Percentiles rank a stretch among this genome's conserved stretches.
Conservation (phyloP, 2,113 vertebrate species). For the Thunnus maccoyii region DNA sequence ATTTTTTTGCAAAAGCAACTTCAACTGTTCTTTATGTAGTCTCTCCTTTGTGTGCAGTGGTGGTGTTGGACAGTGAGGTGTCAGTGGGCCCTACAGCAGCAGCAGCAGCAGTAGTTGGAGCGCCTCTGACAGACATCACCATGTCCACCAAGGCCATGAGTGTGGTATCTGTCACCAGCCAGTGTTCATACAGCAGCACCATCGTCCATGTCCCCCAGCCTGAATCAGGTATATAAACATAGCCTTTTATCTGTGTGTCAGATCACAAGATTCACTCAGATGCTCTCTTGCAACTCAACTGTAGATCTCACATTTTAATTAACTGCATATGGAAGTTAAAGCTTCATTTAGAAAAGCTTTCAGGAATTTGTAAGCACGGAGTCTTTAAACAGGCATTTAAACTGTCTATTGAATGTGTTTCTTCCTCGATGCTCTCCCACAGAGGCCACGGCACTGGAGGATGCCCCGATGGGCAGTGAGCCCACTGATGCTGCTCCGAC, state of each 20-base stretch:
- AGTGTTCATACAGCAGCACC: conserved; percentile 92
- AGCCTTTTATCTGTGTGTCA: neutral
- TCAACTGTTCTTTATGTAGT: neutral
- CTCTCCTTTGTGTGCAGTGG: conserved; percentile 61
- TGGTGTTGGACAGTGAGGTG: conserved; percentile 77
- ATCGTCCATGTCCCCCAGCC: conserved; percentile 88
- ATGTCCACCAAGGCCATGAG: conserved; percentile 87
- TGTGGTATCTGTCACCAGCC: conserved; percentile 88
- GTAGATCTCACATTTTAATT: neutral
- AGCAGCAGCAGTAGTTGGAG: conserved; percentile 76
- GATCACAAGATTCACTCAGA: conserved; percentile 11
- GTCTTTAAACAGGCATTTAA: neutral
- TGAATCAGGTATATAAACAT: conserved; percentile 86
- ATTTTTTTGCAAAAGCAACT: neutral
- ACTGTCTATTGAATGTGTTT: neutral
- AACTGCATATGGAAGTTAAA: neutral
- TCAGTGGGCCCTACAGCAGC: conserved; percentile 52
- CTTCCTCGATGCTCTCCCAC: conserved; percentile 17
- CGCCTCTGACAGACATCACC: conserved; percentile 85
- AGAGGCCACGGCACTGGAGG: conserved; percentile 88
- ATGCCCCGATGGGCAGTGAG: conserved; percentile 82
- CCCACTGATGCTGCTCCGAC: conserved; percentile 78
- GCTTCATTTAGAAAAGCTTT: neutral
- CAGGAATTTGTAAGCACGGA: neutral
- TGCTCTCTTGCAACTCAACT: neutral